Percentiles rank a stretch among this genome's conserved stretches.
phyloP scores from a whole-genome alignment of 1,140 invertebrate species.

The Mylabris phalerata region DNA sequence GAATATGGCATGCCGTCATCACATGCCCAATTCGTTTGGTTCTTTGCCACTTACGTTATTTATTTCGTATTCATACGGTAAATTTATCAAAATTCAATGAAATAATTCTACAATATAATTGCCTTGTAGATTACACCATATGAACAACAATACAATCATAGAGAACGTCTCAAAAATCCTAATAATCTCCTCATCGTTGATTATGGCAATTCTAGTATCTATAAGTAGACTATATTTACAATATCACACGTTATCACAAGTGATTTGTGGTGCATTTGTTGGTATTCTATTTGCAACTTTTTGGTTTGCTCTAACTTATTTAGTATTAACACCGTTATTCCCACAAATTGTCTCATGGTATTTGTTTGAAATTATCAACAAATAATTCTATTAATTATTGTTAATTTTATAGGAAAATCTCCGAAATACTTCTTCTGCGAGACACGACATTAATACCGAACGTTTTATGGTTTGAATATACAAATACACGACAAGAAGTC shows the following conservation, averaged over 20 bases:
- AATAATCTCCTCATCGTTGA: conserved; percentile 55
- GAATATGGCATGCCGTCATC: conserved; percentile 94
- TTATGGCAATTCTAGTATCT: conserved; percentile 56
- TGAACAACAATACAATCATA: conserved; percentile 65
- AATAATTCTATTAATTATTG: background rate
- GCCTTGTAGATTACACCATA: conserved; percentile 67
- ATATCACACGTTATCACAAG: conserved; percentile 81
- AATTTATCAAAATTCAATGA: conserved; percentile 23
- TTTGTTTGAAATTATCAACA: conserved; percentile 36
- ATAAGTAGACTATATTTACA: conserved; percentile 73
- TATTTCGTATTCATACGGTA: conserved; percentile 86
- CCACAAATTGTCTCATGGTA: conserved; percentile 81
- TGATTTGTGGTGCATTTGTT: conserved; percentile 62
- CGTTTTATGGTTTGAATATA: conserved; percentile 92
- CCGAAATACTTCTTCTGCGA: conserved; percentile 78
- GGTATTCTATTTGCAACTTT: conserved; percentile 48
- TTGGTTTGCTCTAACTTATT: conserved; percentile 61
- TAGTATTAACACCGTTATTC: conserved; percentile 77
- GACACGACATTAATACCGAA: conserved; percentile 91
- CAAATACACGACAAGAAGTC: conserved; percentile 74
- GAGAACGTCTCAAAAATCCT: conserved; percentile 68
- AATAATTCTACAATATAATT: background rate
- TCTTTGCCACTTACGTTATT: conserved; percentile 78
- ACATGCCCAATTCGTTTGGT: conserved; percentile 90
- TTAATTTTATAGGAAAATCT: conserved; percentile 63